These are phyloP conservation scores for Zaprionus bogoriensis DNA, from an alignment of 2,888 invertebrate species.

Conservation along the genomic window DNA sequence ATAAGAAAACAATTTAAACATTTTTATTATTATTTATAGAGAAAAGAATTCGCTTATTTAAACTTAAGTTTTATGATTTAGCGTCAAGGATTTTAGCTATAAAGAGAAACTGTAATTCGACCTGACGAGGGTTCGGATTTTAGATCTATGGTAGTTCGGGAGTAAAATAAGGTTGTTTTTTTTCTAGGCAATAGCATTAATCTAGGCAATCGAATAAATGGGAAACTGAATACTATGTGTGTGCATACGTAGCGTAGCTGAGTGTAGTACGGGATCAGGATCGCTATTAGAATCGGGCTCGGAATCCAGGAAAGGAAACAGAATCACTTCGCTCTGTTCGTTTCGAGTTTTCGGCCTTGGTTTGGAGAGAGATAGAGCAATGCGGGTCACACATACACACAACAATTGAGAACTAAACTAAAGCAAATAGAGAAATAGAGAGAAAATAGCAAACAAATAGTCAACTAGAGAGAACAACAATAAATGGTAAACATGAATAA, in stretches of 20 bases:
- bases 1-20: slow-evolving; percentile 11
- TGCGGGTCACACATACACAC: not conserved
- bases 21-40: slow-evolving; percentile 51
- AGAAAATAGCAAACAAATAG: slow-evolving; percentile 22
- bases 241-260: not conserved
- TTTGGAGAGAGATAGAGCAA: not conserved
- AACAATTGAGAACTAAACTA: not conserved
- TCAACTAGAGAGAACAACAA: slow-evolving; percentile 24
- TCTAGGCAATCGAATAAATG: slow-evolving; percentile 37
- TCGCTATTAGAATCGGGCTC: too few relatives aligned
- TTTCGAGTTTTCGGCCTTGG: slow-evolving; percentile 3
- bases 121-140: slow-evolving; percentile 8
- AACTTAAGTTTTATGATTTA: slow-evolving; percentile 63
- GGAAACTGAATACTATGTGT: slow-evolving; percentile 1
- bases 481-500: slow-evolving; percentile 25
- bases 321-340: too few relatives aligned
- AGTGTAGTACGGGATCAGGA: not conserved
- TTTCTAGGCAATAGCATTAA: slow-evolving; percentile 41
- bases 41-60: slow-evolving; percentile 68
- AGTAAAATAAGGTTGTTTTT: slow-evolving; percentile 72
- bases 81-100: slow-evolving; percentile 36
- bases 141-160: not conserved
- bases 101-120: slow-evolving; percentile 10
- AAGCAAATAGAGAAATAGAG: not conserved
- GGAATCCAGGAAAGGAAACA: not conserved